These are phyloP conservation scores for Caradrina kadenii DNA, from an alignment of 2,888 invertebrate species.

Conservation along the genomic window DNA sequence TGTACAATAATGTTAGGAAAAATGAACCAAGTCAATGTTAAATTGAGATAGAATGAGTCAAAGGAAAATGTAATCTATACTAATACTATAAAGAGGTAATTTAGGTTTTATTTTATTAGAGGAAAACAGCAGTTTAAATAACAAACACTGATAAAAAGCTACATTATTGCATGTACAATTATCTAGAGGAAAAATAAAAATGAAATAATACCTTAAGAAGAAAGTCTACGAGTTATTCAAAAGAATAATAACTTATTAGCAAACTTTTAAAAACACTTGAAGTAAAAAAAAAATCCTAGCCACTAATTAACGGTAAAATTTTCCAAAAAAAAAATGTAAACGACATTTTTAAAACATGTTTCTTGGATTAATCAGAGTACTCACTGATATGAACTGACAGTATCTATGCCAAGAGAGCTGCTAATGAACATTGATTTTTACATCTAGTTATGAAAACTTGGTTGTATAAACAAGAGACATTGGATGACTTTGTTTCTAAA, in stretches of 20 bases:
- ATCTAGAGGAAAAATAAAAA: too few species aligned
- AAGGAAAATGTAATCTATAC: background rate
- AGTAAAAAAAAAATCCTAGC: background rate
- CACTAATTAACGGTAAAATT: slow-evolving; percentile 1
- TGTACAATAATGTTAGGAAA: too few species aligned
- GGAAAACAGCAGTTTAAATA: too few species aligned
- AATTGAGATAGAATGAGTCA: background rate
- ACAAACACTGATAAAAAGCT: too few species aligned
- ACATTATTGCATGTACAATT: too few species aligned
- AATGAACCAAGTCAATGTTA: background rate
- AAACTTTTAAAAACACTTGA: background rate
- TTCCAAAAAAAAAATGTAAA: background rate
- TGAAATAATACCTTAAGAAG: too few species aligned
- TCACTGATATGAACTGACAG: slow-evolving; percentile 5
- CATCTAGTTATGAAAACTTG: slow-evolving; percentile 32
- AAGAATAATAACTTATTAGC: background rate
- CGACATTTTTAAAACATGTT: slow-evolving; percentile 5
- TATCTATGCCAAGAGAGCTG: background rate
- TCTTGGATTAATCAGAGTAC: background rate
- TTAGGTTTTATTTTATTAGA: too few species aligned
- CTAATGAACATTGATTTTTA: slow-evolving; percentile 35
- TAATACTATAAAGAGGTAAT: too few species aligned
- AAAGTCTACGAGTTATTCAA: background rate
- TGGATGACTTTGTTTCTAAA: slow-evolving; percentile 61
- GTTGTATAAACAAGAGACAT: slow-evolving; percentile 52